Conservation (phyloP, 1,140 invertebrate genomes). For the Plodia interpunctella region DNA sequence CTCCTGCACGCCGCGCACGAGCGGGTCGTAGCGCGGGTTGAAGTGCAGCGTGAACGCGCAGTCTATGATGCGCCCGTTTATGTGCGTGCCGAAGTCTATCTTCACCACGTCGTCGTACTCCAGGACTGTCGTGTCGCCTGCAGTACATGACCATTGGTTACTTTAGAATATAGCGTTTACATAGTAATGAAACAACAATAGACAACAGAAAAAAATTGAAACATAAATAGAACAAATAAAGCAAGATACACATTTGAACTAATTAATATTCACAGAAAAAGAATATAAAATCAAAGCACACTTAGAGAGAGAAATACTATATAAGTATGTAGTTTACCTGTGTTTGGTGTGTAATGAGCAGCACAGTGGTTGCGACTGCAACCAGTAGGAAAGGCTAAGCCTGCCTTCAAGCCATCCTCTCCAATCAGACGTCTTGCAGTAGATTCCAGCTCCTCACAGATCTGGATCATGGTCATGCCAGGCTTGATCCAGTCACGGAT, state of each 20-base stretch:
- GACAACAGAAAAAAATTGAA: too few relatives aligned
- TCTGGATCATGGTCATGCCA: slow-evolving; percentile 99
- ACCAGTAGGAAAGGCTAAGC: slow-evolving; percentile 98
- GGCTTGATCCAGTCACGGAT: slow-evolving; percentile 96
- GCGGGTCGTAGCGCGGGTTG: slow-evolving; percentile 96
- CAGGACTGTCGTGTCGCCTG: slow-evolving; percentile 94
- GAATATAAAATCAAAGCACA: too few relatives aligned
- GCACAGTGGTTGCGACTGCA: slow-evolving; percentile 99
- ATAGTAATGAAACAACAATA: too few relatives aligned
- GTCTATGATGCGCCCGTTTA: slow-evolving; percentile 99
- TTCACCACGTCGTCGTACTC: slow-evolving; percentile 99
- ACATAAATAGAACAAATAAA: too few relatives aligned
- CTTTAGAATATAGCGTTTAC: too few relatives aligned
- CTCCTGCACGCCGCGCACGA: slow-evolving; percentile 97
- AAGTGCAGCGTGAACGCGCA: slow-evolving; percentile 99
- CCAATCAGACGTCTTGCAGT: slow-evolving; percentile 94
- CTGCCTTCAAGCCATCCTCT: slow-evolving; percentile 97
- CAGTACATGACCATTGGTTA: too few relatives aligned
- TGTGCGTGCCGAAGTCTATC: slow-evolving; percentile 99
- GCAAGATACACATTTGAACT: too few relatives aligned
- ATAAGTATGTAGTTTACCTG: slow-evolving; percentile 73
- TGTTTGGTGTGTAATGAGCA: slow-evolving; percentile 99
- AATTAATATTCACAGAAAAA: too few relatives aligned
- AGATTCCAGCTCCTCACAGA: slow-evolving; percentile 97
- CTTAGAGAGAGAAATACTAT: too few relatives aligned